Percentiles rank a stretch among this genome's conserved stretches.
Conservation (phyloP, 2,113 vertebrate genomes). For the Muscicapa adusta region DNA sequence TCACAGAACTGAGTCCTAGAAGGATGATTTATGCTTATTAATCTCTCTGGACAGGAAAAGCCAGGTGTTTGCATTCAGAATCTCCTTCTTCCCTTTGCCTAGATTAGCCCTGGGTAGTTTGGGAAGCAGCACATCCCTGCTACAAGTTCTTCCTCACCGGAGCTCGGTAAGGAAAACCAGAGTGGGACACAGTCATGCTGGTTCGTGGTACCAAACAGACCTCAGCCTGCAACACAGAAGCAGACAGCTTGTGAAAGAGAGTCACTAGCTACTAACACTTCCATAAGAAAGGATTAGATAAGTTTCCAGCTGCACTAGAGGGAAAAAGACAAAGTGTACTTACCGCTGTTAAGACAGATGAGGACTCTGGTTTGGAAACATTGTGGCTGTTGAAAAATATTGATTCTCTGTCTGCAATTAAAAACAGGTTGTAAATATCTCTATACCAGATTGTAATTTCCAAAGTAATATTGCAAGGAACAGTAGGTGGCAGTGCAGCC, state of each 20-base stretch:
- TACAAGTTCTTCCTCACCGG: slow-evolving; percentile 40
- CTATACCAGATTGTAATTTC: background rate
- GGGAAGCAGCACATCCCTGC: slow-evolving; percentile 12
- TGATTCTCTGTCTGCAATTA: slow-evolving; percentile 88
- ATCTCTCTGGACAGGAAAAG: slow-evolving; percentile 32
- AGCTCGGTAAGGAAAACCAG: slow-evolving; percentile 55
- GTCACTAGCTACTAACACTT: background rate
- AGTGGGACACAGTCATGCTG: slow-evolving; percentile 34
- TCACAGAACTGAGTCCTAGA: slow-evolving; percentile 60
- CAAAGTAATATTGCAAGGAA: background rate
- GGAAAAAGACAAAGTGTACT: slow-evolving; percentile 30
- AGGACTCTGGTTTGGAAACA: slow-evolving; percentile 97
- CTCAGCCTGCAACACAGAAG: slow-evolving; percentile 58
- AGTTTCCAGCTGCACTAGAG: background rate
- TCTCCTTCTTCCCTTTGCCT: slow-evolving; percentile 7
- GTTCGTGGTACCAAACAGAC: slow-evolving; percentile 49
- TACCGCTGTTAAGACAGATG: slow-evolving; percentile 94
- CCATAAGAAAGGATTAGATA: background rate
- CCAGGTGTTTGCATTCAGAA: slow-evolving; percentile 17
- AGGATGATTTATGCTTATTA: slow-evolving; percentile 36
- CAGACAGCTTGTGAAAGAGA: slow-evolving; percentile 43
- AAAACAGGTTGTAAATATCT: slow-evolving; percentile 22
- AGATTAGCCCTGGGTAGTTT: background rate
- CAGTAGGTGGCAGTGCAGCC: slow-evolving; percentile 67
- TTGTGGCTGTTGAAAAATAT: slow-evolving; percentile 99